Percentiles rank a stretch among this genome's conserved stretches.
Conservation (phyloP, 2,797 vertebrate genomes). For the Miichthys miiuy region DNA sequence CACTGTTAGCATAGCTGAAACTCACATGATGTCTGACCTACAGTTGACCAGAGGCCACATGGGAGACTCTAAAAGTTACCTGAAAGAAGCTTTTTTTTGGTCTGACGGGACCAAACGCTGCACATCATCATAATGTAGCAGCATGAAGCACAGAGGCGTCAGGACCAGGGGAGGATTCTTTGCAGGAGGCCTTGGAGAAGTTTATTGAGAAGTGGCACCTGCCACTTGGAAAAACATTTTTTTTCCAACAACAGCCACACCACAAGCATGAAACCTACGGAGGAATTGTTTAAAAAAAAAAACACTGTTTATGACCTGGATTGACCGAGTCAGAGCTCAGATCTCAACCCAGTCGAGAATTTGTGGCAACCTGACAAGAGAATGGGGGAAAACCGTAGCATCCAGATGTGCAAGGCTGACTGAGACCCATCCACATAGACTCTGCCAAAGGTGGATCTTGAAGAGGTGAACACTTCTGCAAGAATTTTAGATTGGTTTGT, state of each 20-base stretch:
- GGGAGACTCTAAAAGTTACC: neutral
- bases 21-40: neutral
- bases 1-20: neutral
- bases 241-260: neutral
- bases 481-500: neutral
- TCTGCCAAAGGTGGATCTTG: neutral
- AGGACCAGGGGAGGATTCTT: neutral
- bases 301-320: neutral
- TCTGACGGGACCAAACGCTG: neutral
- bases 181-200: neutral
- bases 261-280: neutral
- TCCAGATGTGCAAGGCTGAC: slow-evolving; percentile 9
- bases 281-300: neutral
- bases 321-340: neutral
- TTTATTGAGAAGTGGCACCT: neutral
- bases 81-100: neutral
- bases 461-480: neutral
- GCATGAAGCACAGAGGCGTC: neutral
- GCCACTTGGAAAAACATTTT: neutral
- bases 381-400: neutral
- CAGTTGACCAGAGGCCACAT: neutral
- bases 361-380: neutral
- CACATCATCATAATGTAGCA: neutral
- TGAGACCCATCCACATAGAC: neutral
- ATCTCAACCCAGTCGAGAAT: neutral